A percentile compares a stretch with the other conserved stretches of the same genome.
phyloP scores from a whole-genome alignment of 2,113 vertebrate species.

The Elanoides forficatus region DNA sequence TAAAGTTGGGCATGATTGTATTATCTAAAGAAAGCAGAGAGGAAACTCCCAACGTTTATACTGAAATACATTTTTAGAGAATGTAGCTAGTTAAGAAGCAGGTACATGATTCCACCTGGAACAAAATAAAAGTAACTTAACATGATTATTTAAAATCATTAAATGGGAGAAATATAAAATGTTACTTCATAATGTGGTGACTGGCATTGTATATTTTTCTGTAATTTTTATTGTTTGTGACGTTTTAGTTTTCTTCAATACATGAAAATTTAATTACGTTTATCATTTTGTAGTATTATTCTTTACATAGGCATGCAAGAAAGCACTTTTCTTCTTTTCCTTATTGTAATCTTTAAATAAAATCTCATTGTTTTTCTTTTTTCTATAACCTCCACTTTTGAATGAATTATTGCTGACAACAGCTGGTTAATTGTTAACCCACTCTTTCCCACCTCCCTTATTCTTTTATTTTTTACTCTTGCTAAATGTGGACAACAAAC shows the following conservation, averaged over 20 bases:
- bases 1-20: background rate
- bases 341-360: background rate
- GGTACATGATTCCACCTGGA: background rate
- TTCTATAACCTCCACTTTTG: background rate
- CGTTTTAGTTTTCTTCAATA: background rate
- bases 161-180: background rate
- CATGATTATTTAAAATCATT: background rate
- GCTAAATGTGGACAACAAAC: background rate
- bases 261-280: background rate
- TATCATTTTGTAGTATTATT: background rate
- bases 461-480: background rate
- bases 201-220: background rate
- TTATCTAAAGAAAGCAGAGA: background rate
- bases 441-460: background rate
- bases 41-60: background rate
- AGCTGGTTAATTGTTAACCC: background rate
- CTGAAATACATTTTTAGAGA: background rate
- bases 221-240: background rate
- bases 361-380: background rate
- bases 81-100: background rate
- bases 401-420: background rate
- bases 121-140: background rate
- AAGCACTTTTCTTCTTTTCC: background rate
- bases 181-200: background rate
- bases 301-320: background rate